These are phyloP conservation scores for Netelia fuscicornis DNA, from an alignment of 2,888 invertebrate genomes.

Conservation along the genomic window DNA sequence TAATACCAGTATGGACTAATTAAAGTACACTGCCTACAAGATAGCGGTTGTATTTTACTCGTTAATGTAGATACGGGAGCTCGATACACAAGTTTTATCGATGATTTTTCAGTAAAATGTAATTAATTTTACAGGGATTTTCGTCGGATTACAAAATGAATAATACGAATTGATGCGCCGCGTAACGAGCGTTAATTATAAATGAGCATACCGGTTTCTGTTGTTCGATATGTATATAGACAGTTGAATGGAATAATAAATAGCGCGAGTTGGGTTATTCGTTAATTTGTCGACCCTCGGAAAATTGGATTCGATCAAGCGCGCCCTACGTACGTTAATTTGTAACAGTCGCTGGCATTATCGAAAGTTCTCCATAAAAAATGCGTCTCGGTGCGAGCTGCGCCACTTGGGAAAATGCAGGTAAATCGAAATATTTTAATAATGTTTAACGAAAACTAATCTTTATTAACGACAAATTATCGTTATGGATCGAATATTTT, in stretches of 20 bases:
- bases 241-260: constrained; percentile 45
- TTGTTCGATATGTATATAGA: constrained; percentile 15
- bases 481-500: no score
- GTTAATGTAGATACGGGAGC: constrained; percentile 1
- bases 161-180: constrained; percentile 56
- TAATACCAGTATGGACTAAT: constrained; percentile 11
- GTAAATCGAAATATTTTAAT: no score
- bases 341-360: not conserved
- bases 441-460: no score
- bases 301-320: constrained; percentile 26
- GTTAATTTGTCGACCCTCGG: constrained; percentile 33
- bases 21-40: not conserved
- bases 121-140: constrained; percentile 62
- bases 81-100: constrained; percentile 54
- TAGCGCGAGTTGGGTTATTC: constrained; percentile 21
- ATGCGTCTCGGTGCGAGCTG: no score
- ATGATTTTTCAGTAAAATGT: constrained; percentile 36
- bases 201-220: constrained; percentile 32
- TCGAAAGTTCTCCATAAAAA: not conserved
- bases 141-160: constrained; percentile 60
- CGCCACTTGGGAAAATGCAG: no score
- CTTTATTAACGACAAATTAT: no score
- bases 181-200: constrained; percentile 59
- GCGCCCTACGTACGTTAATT: constrained; percentile 8
- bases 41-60: constrained; percentile 27